phyloP scores from a whole-genome alignment of 64 coral and sea anemone species.

The Orbicella faveolata region DNA sequence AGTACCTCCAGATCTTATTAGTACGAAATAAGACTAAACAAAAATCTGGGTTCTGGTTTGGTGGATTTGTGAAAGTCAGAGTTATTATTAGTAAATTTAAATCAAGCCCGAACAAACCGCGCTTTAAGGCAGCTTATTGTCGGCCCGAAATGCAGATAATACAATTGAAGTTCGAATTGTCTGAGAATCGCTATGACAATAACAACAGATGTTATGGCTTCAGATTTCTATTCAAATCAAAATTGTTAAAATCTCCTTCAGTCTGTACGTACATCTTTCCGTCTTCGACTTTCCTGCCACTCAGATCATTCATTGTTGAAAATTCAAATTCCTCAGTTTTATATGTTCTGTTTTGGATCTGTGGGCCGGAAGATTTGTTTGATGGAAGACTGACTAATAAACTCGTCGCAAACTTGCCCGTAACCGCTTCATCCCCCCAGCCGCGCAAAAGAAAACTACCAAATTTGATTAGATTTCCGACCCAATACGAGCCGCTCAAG shows the following conservation, averaged over 20 bases:
- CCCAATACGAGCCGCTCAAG: neutral
- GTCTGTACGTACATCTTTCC: neutral
- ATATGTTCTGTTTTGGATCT: neutral
- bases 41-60: neutral
- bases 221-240: neutral
- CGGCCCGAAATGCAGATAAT: neutral
- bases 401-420: neutral
- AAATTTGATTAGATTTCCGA: slow-evolving; percentile 1
- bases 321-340: neutral
- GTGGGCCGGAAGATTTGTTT: neutral
- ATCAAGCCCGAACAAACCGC: neutral
- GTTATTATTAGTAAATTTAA: neutral
- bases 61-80: neutral
- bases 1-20: neutral
- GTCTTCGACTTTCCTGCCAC: too few species aligned
- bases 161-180: neutral
- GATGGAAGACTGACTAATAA: neutral
- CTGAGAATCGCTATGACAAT: neutral
- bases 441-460: slow-evolving; percentile 12
- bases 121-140: neutral
- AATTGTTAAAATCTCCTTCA: neutral
- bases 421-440: neutral
- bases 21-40: neutral
- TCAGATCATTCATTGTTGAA: neutral
- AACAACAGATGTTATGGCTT: slow-evolving; percentile 4